Conservation (phyloP, 2,113 vertebrate species). For the Ramphastos sulfuratus region DNA sequence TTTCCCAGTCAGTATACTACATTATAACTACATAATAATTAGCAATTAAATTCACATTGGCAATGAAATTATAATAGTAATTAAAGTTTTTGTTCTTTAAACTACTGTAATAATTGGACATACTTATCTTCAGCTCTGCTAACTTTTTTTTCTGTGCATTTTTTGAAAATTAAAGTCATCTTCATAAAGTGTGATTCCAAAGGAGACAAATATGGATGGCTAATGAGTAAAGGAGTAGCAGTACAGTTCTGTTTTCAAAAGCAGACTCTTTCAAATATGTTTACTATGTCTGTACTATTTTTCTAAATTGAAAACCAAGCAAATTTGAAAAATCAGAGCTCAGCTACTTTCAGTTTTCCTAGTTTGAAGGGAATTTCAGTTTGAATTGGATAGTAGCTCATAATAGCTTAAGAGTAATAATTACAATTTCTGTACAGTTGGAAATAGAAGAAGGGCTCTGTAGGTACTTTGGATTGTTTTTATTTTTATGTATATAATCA, state of each 20-base stretch:
- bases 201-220: background rate
- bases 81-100: background rate
- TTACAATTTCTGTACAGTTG: background rate
- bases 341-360: background rate
- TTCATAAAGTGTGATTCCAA: background rate
- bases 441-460: background rate
- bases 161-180: background rate
- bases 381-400: background rate
- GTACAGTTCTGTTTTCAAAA: background rate
- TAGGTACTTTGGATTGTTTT: background rate
- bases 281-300: background rate
- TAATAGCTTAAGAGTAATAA: background rate
- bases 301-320: background rate
- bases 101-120: background rate
- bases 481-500: background rate
- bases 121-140: background rate
- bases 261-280: background rate
- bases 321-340: background rate
- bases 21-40: background rate
- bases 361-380: background rate
- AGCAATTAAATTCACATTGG: background rate
- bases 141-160: background rate
- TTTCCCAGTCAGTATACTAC: background rate
- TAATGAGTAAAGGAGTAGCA: background rate
- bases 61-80: background rate